These are phyloP conservation scores for Eumeta japonica DNA, from an alignment of 1,140 invertebrate genomes.

Conservation along the genomic window DNA sequence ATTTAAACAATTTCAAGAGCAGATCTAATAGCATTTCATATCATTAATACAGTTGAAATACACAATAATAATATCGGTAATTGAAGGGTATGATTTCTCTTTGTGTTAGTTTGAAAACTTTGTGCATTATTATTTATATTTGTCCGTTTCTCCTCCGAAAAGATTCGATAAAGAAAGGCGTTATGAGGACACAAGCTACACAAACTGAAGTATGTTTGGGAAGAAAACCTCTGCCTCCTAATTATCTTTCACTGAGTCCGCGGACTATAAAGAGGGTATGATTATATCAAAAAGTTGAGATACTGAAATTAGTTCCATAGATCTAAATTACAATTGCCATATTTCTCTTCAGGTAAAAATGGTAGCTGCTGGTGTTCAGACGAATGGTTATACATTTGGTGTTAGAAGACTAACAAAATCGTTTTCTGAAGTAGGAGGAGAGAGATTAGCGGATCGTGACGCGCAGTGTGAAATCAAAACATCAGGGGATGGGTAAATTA, in stretches of 20 bases:
- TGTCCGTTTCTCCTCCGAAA: constrained; percentile 12
- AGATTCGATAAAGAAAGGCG: constrained; percentile 80
- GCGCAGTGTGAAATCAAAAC: constrained; percentile 28
- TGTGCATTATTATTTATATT: neutral
- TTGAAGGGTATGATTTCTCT: too few species aligned
- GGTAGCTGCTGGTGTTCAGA: constrained; percentile 86
- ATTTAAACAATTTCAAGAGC: too few species aligned
- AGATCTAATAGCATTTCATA: too few species aligned
- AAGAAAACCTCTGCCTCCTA: constrained; percentile 68
- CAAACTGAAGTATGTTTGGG: constrained; percentile 79
- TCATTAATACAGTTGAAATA: too few species aligned
- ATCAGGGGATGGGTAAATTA: constrained; percentile 30
- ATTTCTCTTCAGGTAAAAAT: constrained; percentile 72
- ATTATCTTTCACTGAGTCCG: constrained; percentile 76
- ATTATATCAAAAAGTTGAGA: too few species aligned
- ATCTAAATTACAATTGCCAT: too few species aligned
- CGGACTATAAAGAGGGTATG: constrained; percentile 65
- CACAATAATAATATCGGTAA: too few species aligned
- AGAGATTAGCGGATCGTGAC: constrained; percentile 39
- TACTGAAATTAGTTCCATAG: too few species aligned
- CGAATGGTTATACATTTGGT: constrained; percentile 70
- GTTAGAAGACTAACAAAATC: constrained; percentile 76
- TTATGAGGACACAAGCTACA: constrained; percentile 90
- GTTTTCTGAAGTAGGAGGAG: constrained; percentile 73
- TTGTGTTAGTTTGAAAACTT: neutral